Evolutionary conservation across 2,888 invertebrate genomes (phyloP).

Genomic region (Dryadula phaetusa): DNA sequence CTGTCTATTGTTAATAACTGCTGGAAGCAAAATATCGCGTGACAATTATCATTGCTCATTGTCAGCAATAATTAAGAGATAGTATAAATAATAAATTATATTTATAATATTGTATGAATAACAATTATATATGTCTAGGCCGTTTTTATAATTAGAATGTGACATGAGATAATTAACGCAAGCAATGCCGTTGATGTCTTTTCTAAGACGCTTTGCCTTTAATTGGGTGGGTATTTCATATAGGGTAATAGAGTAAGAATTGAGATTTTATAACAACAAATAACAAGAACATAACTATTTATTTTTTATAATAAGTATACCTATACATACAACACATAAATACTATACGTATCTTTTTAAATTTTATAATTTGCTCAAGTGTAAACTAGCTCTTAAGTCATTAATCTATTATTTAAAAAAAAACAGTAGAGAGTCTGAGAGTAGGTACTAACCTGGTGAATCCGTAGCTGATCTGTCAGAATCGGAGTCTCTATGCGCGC

Average conservation of each 20-base stretch:
- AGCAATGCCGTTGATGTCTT: conserved; percentile 69
- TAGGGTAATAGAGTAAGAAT: neutral
- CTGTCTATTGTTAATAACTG: conserved; percentile 1
- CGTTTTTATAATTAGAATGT: conserved; percentile 35
- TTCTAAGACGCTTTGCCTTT: conserved; percentile 55
- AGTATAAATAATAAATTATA: conserved; percentile 34
- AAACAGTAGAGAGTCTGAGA: conserved; percentile 39
- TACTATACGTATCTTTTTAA: neutral
- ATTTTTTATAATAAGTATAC: no score
- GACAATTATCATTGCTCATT: conserved; percentile 55
- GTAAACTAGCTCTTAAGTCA: neutral
- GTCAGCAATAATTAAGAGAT: conserved; percentile 50
- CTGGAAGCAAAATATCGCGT: conserved; percentile 49
- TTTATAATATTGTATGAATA: conserved; percentile 36
- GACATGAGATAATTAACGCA: conserved; percentile 22
- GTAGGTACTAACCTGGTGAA: conserved; percentile 73
- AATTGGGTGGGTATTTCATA: neutral
- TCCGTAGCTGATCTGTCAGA: conserved; percentile 85
- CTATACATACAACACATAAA: no score
- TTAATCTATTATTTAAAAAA: neutral
- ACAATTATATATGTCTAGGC: conserved; percentile 40
- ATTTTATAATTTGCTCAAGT: neutral
- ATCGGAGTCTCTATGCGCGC: conserved; percentile 83
- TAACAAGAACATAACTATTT: no score
- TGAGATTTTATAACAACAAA: neutral